Percentiles rank a stretch among this genome's conserved stretches.
These are phyloP conservation scores for Elgonia sp. DNA, from an alignment of 2,888 invertebrate genomes.

Conservation along the genomic window DNA sequence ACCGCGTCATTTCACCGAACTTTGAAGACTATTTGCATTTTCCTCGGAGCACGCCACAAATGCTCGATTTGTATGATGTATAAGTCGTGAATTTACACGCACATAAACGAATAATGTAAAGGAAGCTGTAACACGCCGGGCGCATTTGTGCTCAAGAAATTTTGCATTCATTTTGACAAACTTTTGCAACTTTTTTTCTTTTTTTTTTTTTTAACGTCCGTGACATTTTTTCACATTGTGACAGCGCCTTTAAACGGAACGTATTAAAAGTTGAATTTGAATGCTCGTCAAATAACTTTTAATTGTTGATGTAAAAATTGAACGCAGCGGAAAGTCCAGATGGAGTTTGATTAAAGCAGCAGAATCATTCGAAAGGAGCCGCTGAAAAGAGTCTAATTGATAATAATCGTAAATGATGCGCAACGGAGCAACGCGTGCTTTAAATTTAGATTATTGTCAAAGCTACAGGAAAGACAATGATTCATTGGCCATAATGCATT, in stretches of 20 bases:
- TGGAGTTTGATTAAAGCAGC: slow-evolving; percentile 3
- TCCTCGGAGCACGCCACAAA: slow-evolving; percentile 73
- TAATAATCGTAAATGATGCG: slow-evolving; percentile 62
- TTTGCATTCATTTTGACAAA: slow-evolving; percentile 39
- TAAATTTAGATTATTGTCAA: slow-evolving; percentile 69
- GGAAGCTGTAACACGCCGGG: slow-evolving; percentile 53
- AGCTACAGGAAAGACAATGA: slow-evolving; percentile 69
- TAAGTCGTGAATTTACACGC: slow-evolving; percentile 64
- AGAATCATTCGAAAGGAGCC: not conserved
- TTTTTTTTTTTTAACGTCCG: not conserved
- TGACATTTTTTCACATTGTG: slow-evolving; percentile 30
- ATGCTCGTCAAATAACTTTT: slow-evolving; percentile 36
- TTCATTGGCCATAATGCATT: slow-evolving; percentile 72
- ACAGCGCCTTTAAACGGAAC: slow-evolving; percentile 7
- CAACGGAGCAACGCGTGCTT: slow-evolving; percentile 50
- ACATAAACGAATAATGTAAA: slow-evolving; percentile 59
- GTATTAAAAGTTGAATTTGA: slow-evolving; percentile 42
- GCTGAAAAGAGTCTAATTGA: slow-evolving; percentile 52
- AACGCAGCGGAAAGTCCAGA: not conserved
- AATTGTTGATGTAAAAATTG: slow-evolving; percentile 31
- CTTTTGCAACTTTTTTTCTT: slow-evolving; percentile 29
- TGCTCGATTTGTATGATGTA: slow-evolving; percentile 56
- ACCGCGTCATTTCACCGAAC: slow-evolving; percentile 77
- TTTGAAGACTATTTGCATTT: slow-evolving; percentile 83
- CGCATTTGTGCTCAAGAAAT: slow-evolving; percentile 31